phyloP scores from a whole-genome alignment of 2,113 vertebrate genomes.

The Ranitomeya imitator region DNA sequence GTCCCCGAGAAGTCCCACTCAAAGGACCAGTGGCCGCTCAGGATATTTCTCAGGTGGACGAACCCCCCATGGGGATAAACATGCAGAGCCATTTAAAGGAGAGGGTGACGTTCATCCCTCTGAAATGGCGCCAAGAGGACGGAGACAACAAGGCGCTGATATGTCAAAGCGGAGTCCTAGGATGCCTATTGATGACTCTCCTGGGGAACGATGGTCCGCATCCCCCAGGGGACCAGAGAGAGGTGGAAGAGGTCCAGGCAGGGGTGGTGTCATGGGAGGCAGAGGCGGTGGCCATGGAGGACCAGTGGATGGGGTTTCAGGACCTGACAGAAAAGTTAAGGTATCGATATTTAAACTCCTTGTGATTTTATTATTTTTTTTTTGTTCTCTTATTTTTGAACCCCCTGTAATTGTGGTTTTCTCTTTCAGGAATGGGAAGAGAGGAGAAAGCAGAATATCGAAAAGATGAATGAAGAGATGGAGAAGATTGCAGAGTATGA shows the following conservation, averaged over 20 bases:
- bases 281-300: constrained; percentile 52
- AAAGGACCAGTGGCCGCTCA: constrained; percentile 63
- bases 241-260: constrained; percentile 7
- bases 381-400: not conserved
- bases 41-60: not conserved
- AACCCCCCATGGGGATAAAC: constrained; percentile 61
- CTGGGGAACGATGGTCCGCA: not conserved
- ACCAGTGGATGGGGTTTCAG: not conserved
- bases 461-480: constrained; percentile 95
- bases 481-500: constrained; percentile 90
- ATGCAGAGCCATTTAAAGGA: constrained; percentile 37
- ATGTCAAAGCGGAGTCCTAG: not conserved
- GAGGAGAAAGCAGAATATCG: constrained; percentile 87
- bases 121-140: not conserved
- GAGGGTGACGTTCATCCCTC: not conserved
- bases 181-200: not conserved
- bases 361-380: too few species aligned
- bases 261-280: not conserved
- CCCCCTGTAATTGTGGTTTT: not conserved
- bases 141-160: constrained; percentile 6
- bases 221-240: constrained; percentile 25
- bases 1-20: constrained; percentile 44
- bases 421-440: constrained; percentile 86
- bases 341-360: constrained; percentile 53
- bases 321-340: constrained; percentile 67